Evolutionary conservation across 2,113 vertebrate species (phyloP), one percentile per base, ranked within the genome.

Genomic region (Stomatorhinus ivindoensis): DNA sequence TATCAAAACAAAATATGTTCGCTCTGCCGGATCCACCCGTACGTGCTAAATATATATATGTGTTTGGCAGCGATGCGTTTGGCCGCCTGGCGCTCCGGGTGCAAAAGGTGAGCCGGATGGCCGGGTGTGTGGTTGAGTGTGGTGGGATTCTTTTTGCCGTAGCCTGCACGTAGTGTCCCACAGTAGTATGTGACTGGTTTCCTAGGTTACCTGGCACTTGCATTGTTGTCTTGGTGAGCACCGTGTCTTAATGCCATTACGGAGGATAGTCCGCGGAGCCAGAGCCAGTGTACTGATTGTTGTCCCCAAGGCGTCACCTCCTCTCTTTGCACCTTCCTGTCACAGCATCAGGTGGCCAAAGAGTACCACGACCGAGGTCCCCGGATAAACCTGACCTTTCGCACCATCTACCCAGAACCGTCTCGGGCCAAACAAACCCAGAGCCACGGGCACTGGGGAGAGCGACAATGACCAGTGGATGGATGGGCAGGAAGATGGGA

Each of bases 341-440:
- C 73, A 42, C 93, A 99, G 98, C 98, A 99, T 92, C 97, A 97
- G 69, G 97, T 99, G 85, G 97, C 98, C 48, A 99, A 98, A 93
- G 98, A 99, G 87, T 99, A 99, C 93, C 98, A 99, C 80, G 97
- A 97, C 65, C 95, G 97, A 80, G 96, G 95, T 19, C 95, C 95
- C 0, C 95, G 98, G 90, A 96, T 99, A 91, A 99, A 99, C 94
- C 92, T 99, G 93, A 99, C 98, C 73, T 99, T 99, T 93, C 96
- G 98, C 89, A 98, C 95, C 6, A 96, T 97, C 93, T 92, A 95
- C 91, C 94, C 96, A 21, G 96, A 97, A 88, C 93, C 95, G 0
- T 88, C 92, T 87, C 90, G 91, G 89, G 58, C 53, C 91, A 0
- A 92, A 93, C 0, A 90, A 91, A 92, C 89, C 89, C 91, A 19